These are phyloP conservation scores for Xylocopa sonorina DNA, from an alignment of 1,140 invertebrate species.

Conservation along the genomic window DNA sequence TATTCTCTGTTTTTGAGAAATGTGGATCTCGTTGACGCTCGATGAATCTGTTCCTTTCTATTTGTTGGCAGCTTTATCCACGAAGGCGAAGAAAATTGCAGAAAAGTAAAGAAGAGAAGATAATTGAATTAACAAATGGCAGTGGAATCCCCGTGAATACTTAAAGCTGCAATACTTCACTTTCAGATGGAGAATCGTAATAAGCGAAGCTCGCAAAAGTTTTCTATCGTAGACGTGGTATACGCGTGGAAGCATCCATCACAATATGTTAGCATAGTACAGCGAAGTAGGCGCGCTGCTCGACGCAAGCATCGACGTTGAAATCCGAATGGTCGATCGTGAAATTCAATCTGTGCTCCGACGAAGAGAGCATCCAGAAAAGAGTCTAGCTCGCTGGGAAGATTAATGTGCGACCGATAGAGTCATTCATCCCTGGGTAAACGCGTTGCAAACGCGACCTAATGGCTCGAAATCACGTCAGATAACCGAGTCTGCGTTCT, in stretches of 20 bases:
- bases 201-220: background rate
- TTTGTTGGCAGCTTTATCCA: too few relatives aligned
- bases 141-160: too few relatives aligned
- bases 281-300: background rate
- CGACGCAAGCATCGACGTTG: conserved; percentile 29
- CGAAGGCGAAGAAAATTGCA: too few relatives aligned
- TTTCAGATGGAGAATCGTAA: background rate
- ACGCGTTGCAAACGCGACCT: conserved; percentile 63
- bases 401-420: conserved; percentile 72
- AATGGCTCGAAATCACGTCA: conserved; percentile 70
- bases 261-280: background rate
- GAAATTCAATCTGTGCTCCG: conserved; percentile 55
- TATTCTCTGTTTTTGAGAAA: background rate
- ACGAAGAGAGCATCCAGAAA: conserved; percentile 35
- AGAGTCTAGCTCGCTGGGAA: conserved; percentile 50
- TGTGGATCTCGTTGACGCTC: too few relatives aligned
- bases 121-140: too few relatives aligned
- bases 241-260: background rate
- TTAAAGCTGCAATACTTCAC: background rate
- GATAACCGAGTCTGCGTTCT: conserved; percentile 11
- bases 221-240: background rate
- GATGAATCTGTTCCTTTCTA: too few relatives aligned
- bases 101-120: too few relatives aligned
- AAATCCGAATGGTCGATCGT: conserved; percentile 33
- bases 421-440: conserved; percentile 66